These are phyloP conservation scores for Aselliscus stoliczkanus DNA, from an alignment of 2,797 vertebrate species.

Conservation along the genomic window DNA sequence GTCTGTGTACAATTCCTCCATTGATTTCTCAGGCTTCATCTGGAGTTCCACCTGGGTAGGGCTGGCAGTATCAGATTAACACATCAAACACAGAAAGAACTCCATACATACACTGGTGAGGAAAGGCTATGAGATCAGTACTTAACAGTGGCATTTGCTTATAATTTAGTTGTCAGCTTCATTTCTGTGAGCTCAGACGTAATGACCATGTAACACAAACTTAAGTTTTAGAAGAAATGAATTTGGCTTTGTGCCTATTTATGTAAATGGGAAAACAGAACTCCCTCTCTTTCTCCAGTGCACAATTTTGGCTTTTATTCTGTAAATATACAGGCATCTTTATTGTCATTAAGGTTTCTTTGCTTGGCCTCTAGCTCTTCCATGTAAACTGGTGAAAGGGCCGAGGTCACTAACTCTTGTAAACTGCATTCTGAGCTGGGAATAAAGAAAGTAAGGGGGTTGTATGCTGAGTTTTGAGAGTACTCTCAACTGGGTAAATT, in stretches of 20 bases:
- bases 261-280: not conserved
- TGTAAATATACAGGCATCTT: not conserved
- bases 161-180: conserved; percentile 53
- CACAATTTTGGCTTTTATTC: not conserved
- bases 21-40: conserved; percentile 51
- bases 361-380: not conserved
- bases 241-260: conserved; percentile 23
- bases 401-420: not conserved
- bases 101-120: not conserved
- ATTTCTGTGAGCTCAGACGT: conserved; percentile 37
- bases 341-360: not conserved
- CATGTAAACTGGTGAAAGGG: not conserved
- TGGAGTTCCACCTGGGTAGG: conserved; percentile 25
- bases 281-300: not conserved
- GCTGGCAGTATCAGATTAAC: conserved; percentile 35
- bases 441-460: not conserved
- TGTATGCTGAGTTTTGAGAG: not conserved
- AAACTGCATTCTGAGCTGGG: not conserved
- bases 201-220: conserved; percentile 39
- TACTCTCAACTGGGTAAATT: not conserved
- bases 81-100: conserved; percentile 31
- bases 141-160: conserved; percentile 18
- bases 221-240: conserved; percentile 49
- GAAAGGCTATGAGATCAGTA: not conserved
- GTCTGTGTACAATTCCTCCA: conserved; percentile 5